Evolutionary conservation across 1,140 invertebrate species (phyloP).

Genomic region (Charaxes varanes): DNA sequence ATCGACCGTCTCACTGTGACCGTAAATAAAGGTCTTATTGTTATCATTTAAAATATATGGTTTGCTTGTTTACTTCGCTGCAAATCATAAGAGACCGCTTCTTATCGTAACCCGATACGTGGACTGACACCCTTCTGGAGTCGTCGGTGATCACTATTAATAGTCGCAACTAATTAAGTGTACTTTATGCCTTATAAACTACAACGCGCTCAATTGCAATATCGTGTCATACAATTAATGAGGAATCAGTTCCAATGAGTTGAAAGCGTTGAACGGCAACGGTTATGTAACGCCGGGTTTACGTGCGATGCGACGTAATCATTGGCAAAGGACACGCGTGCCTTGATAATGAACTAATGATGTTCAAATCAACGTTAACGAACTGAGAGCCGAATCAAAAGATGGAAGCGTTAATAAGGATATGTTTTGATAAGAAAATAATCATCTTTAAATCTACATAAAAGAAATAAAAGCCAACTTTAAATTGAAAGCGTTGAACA

Average conservation of each 20-base stretch:
- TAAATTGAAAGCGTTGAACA: too few species aligned
- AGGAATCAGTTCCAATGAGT: conserved; percentile 21
- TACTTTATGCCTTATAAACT: conserved; percentile 16
- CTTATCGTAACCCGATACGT: conserved; percentile 3
- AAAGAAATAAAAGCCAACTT: too few species aligned
- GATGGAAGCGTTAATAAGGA: too few species aligned
- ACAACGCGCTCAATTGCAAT: conserved; percentile 10
- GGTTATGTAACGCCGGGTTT: too few species aligned
- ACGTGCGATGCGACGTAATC: too few species aligned
- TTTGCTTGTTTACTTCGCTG: conserved; percentile 2
- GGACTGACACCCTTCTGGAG: conserved; percentile 12
- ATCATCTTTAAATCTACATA: too few species aligned
- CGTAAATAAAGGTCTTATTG: background rate
- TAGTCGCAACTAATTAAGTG: conserved; percentile 19
- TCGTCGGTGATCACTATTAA: conserved; percentile 17
- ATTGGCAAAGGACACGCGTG: too few species aligned
- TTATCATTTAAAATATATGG: background rate
- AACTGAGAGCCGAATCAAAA: too few species aligned
- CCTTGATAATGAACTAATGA: too few species aligned
- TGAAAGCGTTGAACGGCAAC: conserved; percentile 2
- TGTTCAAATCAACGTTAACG: too few species aligned
- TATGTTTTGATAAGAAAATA: too few species aligned
- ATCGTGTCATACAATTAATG: conserved; percentile 19
- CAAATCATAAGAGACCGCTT: too few species aligned
- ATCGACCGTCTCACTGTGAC: background rate